Base-by-base conservation (phyloP, 2,113 vertebrate species). In the Stegastes partitus region DNA sequence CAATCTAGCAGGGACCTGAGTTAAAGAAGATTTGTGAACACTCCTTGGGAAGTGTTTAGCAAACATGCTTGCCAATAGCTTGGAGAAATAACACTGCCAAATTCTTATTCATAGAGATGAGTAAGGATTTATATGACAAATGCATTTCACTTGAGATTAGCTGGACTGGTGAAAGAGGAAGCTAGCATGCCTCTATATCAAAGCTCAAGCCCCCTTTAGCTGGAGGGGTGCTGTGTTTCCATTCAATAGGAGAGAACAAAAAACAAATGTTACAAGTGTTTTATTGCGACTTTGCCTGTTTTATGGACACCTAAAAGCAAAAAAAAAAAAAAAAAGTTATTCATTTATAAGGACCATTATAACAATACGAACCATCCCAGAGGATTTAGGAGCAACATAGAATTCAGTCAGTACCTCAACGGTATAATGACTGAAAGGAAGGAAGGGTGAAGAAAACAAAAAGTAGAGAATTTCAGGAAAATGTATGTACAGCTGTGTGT, bases 71-170 rank as follows among this genome's bases (percentile, higher is more conserved):
- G 76, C 80, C 75, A 84, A 74, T 77, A 68, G 68, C 78, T 73
- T 28, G 34, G 53, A 62, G 58, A 73, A 63, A 83, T 80, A 89
- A 88, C 73, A 77, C 61, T 76, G 84, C 68, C 87, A 85, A 91
- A 75, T 64, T 87, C 75, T 74, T 85, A 86, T 91, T 89, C 83
- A 77, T 73, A 63, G 74, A 58, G 78, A 79, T 72, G 39, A 58
- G 68, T 50, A 57, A 55, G 68, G 64, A 79, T 87, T 87, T 85
- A 88, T 87, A 72, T 78, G 56, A 74, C 63, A 83, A 67, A 78
- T 81, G 83, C 85, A 80, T 89, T 92, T 87, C 80, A 87, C 66
- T 68, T 87, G 47, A 84, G 77, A 83, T 90, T 73, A 88, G 82
- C 73, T 79, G 83, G 70, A 81, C 65, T 64, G 67, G 65, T 61